Evolutionary conservation across 30 jellyfish, hydroid and myxozoan species (phyloP).

Genomic region (Aurelia sp.): DNA sequence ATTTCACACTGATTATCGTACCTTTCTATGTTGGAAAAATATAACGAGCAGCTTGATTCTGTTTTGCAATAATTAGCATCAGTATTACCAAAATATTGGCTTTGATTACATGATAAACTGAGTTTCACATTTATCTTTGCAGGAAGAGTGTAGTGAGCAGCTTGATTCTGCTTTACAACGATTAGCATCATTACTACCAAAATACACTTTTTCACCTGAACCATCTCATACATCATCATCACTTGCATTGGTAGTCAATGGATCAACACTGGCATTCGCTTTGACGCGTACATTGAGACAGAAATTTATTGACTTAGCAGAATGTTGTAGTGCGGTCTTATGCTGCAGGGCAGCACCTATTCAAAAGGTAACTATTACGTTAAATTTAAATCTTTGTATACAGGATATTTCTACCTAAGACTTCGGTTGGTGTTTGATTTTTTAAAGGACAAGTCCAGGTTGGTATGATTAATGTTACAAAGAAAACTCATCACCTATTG

Average conservation of each 20-base stretch:
- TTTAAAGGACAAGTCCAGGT: too few species aligned
- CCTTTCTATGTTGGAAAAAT: too few species aligned
- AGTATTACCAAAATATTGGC: too few species aligned
- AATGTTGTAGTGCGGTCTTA: conserved; percentile 81
- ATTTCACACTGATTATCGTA: too few species aligned
- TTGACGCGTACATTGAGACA: conserved; percentile 76
- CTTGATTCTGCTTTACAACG: conserved; percentile 73
- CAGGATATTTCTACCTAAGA: too few species aligned
- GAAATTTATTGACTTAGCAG: conserved; percentile 82
- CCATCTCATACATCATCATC: conserved; percentile 45
- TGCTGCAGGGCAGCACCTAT: conserved; percentile 98
- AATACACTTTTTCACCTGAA: conserved; percentile 54
- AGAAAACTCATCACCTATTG: too few species aligned
- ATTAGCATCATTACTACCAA: conserved; percentile 57
- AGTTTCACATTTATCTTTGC: not conserved
- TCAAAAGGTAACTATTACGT: conserved; percentile 69
- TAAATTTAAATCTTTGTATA: too few species aligned
- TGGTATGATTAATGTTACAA: too few species aligned
- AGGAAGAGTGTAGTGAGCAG: conserved; percentile 85
- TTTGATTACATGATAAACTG: too few species aligned
- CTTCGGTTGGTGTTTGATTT: too few species aligned
- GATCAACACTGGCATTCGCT: conserved; percentile 84
- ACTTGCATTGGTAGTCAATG: conserved; percentile 87
- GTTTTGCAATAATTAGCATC: too few species aligned
- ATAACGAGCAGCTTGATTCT: too few species aligned